Percentiles rank a stretch among this genome's conserved stretches.
These are phyloP conservation scores for Orycteropus afer DNA, from an alignment of 2,113 vertebrate genomes.

Conservation along the genomic window DNA sequence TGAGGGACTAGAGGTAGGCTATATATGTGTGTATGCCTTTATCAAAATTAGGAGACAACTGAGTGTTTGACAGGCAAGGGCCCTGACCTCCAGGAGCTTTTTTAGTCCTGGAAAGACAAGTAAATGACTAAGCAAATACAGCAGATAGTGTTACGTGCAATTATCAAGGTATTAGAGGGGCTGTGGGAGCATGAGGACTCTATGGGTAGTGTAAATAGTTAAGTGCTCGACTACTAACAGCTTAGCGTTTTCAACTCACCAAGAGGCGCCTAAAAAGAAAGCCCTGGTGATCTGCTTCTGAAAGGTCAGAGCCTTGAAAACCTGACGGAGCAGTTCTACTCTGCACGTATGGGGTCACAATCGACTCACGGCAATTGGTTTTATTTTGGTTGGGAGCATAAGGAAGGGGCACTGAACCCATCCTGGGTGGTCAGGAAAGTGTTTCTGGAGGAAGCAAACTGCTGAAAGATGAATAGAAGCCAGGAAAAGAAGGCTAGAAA, in stretches of 20 bases:
- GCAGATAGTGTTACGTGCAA: background rate
- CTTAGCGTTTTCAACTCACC: background rate
- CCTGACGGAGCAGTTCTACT: background rate
- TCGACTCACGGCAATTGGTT: background rate
- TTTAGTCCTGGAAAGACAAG: background rate
- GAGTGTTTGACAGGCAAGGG: background rate
- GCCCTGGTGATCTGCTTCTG: background rate
- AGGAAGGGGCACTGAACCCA: background rate
- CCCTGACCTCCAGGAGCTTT: background rate
- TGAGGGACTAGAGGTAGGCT: background rate
- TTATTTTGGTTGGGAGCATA: background rate
- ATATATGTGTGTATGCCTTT: background rate
- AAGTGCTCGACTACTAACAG: background rate
- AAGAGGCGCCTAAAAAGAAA: background rate
- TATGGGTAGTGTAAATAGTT: background rate
- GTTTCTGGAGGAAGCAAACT: constrained; percentile 21
- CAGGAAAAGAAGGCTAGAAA: background rate
- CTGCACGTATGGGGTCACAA: background rate
- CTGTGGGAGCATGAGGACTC: background rate
- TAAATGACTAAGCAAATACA: background rate
- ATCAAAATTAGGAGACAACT: constrained; percentile 16
- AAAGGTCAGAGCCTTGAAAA: background rate
- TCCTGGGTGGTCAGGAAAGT: background rate
- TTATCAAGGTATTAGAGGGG: background rate
- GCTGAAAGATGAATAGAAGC: background rate